Evolutionary conservation across 2,797 vertebrate species (phyloP).

Genomic region (Myotis vivesi): DNA sequence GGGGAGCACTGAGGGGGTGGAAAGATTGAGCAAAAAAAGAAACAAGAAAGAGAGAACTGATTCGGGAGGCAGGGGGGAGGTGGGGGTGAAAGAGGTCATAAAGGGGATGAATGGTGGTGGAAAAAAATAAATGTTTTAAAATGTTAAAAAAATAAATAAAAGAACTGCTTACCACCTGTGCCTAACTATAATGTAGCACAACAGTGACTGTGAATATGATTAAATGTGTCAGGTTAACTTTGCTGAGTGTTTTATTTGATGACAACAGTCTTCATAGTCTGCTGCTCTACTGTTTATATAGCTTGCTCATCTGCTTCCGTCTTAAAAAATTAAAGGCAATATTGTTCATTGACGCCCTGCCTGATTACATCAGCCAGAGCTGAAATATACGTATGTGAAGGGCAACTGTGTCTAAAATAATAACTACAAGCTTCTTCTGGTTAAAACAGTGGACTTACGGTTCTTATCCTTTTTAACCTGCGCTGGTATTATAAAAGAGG

Average conservation of each 20-base stretch:
- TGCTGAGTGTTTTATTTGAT: slow-evolving; percentile 50
- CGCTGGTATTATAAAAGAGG: not conserved
- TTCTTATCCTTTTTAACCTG: not conserved
- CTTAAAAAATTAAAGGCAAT: slow-evolving; percentile 25
- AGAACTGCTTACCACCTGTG: not conserved
- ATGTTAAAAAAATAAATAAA: not conserved
- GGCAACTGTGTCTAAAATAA: not conserved
- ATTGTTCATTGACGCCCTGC: not conserved
- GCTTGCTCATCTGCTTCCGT: slow-evolving; percentile 18
- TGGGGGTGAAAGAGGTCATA: no score
- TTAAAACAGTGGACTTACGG: not conserved
- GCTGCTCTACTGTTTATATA: not conserved
- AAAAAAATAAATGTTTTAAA: no score
- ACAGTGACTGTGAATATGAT: not conserved
- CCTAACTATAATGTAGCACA: not conserved
- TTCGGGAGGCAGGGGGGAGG: no score
- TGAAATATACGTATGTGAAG: not conserved
- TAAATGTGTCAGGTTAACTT: slow-evolving; percentile 8
- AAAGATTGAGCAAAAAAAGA: no score
- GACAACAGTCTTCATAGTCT: not conserved
- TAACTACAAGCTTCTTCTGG: not conserved
- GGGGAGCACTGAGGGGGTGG: no score
- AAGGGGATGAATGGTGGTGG: no score
- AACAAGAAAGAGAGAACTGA: no score
- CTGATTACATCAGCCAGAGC: not conserved